phyloP scores from a whole-genome alignment of 2,113 vertebrate genomes.

The Taxidea taxus region DNA sequence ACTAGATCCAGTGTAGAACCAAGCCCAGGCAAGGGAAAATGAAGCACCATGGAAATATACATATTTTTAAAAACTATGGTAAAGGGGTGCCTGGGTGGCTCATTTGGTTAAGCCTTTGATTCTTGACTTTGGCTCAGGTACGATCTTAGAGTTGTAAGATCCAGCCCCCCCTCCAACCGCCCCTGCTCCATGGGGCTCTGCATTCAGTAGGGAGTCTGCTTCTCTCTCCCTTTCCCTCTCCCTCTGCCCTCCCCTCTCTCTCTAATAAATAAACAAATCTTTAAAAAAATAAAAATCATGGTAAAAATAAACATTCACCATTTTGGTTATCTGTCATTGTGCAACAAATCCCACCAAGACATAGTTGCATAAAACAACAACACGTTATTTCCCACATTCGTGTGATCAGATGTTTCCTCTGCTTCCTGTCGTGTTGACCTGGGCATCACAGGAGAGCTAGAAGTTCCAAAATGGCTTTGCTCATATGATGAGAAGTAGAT shows the following conservation, averaged over 20 bases:
- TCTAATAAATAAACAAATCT: neutral
- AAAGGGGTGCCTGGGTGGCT: neutral
- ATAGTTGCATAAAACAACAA: neutral
- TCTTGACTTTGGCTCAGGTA: neutral
- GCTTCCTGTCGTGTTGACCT: neutral
- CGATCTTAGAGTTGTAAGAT: neutral
- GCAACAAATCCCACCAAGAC: neutral
- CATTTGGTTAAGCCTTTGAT: neutral
- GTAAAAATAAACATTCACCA: neutral
- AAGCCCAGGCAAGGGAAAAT: neutral
- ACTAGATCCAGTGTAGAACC: neutral
- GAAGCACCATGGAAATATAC: neutral
- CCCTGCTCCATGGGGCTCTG: neutral
- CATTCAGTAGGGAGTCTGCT: neutral
- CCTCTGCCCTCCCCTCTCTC: neutral
- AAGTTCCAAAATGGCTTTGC: neutral
- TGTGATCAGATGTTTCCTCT: neutral
- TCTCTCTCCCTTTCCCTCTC: neutral
- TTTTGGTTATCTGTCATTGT: neutral
- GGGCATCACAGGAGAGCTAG: neutral
- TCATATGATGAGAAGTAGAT: fast-evolving
- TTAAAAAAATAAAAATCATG: neutral
- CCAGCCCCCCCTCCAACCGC: neutral
- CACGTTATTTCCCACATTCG: neutral
- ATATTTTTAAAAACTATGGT: neutral